Evolutionary conservation across 2,797 vertebrate species (phyloP).

Genomic region (Scarus forsteni): DNA sequence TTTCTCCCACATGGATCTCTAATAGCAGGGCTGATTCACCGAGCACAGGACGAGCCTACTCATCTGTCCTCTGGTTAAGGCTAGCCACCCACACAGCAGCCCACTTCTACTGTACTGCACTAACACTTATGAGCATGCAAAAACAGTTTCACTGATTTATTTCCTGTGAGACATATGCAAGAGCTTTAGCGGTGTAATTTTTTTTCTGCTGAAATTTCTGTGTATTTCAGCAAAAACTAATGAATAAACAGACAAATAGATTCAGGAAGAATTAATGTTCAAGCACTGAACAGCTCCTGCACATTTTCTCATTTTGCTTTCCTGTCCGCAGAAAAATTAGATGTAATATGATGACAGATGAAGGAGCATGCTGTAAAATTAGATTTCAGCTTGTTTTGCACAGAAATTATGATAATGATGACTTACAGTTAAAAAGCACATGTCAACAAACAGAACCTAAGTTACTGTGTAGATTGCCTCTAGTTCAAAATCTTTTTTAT

Average conservation of each 20-base stretch:
- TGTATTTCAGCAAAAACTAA: not conserved
- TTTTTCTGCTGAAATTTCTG: not conserved
- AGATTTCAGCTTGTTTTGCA: not conserved
- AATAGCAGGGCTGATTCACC: slow-evolving; percentile 78
- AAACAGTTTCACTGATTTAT: slow-evolving; percentile 44
- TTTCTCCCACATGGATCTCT: slow-evolving; percentile 62
- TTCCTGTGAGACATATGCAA: slow-evolving; percentile 58
- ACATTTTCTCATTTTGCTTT: not conserved
- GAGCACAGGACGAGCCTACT: slow-evolving; percentile 66
- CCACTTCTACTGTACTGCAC: slow-evolving; percentile 62
- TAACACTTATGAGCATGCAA: slow-evolving; percentile 47
- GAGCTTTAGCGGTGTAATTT: not conserved
- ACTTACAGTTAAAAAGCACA: not conserved
- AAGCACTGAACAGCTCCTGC: not conserved
- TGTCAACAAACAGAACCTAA: not conserved
- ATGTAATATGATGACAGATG: not conserved
- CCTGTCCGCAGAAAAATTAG: not conserved
- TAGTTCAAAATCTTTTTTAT: not conserved
- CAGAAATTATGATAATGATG: not conserved
- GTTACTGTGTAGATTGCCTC: not conserved
- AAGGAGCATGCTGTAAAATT: not conserved
- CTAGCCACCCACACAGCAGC: slow-evolving; percentile 66
- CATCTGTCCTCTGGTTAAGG: slow-evolving; percentile 61
- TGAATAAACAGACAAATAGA: not conserved
- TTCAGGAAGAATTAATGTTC: not conserved